Evolutionary conservation across 2,888 invertebrate species (phyloP), one percentile per base, ranked within the genome.

Genomic region (Plebejus melissa): DNA sequence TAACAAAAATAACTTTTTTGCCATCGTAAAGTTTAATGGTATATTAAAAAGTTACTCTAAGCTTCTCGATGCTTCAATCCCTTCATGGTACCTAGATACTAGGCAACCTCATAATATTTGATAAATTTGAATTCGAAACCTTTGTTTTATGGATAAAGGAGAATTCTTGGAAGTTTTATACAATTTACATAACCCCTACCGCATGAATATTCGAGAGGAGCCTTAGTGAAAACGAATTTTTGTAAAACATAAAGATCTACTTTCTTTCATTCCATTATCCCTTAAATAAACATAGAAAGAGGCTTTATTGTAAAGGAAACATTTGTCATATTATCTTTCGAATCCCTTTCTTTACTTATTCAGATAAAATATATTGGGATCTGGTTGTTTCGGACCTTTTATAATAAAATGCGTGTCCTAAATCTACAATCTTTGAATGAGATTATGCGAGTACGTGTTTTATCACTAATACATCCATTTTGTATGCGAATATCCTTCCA

Each of bases 381-480:
- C 46, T 72, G 72, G 50, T 54, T 72, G 72, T 72, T 72, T 82
- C 78, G 80, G 79, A 80, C 80, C 80, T 82, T 80, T 83, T 85
- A 85, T 82, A 84, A 80, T 83, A 82, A 72, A 72, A 72, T 72
- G 71, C 50, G 84, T 86, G 87, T 81, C 85, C 82, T 85, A 87
- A 86, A 86, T 87, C 85, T 80, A 79, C 82, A 86, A 83, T 87
- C 86, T 84, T 84, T 84, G 84, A 81, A 81, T 83, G 81, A 82
- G 77, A 75, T 75, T 82, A 82, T 82, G 82, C 79, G 83, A 85
- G 87, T 84, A 86, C 90, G 89, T 90, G 90, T 84, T 87, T 88
- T 87, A 83, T 85, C 81, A 82, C 82, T 90, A 90, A 90, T 90
- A 86, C 80, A 84, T 85, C 89, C 88, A 90, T 88, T 90, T 89